Percentiles rank a stretch among this genome's conserved stretches.
Evolutionary conservation across 2,113 vertebrate species (phyloP).

Genomic region (Eubucco bourcierii): DNA sequence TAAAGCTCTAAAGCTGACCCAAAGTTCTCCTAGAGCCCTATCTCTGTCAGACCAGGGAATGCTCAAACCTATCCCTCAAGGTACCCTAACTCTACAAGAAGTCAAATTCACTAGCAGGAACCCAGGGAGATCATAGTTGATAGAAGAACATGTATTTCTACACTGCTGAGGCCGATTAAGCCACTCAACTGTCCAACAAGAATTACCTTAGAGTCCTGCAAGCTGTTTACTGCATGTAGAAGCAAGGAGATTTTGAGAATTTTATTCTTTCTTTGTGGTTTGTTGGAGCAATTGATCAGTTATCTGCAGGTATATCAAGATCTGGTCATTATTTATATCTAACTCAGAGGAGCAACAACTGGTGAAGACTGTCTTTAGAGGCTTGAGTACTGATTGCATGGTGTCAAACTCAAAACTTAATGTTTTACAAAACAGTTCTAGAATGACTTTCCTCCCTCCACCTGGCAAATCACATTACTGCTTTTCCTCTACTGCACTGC

Average conservation of each 20-base stretch:
- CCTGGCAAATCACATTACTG: not conserved
- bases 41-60: not conserved
- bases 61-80: not conserved
- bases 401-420: not conserved
- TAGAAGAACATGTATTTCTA: not conserved
- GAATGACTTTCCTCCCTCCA: not conserved
- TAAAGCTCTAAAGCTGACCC: not conserved
- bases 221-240: not conserved
- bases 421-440: not conserved
- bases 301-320: not conserved
- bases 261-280: not conserved
- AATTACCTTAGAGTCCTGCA: not conserved
- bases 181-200: not conserved
- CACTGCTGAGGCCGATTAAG: not conserved
- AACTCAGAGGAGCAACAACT: not conserved
- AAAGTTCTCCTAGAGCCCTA: not conserved
- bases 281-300: not conserved
- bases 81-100: not conserved
- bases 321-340: not conserved
- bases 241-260: not conserved
- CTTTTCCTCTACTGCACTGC: not conserved
- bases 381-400: rapidly evolving
- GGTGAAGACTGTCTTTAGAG: not conserved
- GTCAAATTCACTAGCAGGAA: not conserved
- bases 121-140: not conserved